Percentiles rank a stretch among this genome's conserved stretches.
Conservation (phyloP, 2,888 invertebrate species). For the Choreutis nemorana region DNA sequence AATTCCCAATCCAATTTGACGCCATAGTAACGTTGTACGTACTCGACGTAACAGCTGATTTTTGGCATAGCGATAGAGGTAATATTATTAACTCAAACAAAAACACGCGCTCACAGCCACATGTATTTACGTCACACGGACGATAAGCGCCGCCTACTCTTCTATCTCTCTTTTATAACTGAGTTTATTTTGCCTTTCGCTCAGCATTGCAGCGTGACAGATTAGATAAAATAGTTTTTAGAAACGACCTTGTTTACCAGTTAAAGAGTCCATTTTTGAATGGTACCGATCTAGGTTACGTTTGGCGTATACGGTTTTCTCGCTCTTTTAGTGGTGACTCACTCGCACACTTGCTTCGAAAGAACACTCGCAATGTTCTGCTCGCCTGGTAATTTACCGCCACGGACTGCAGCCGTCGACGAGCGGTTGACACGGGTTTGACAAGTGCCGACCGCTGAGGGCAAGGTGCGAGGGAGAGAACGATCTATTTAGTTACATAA, state of each 20-base stretch:
- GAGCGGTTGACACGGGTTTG: slow-evolving; percentile 54
- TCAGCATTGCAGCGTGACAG: slow-evolving; percentile 38
- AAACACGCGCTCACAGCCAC: slow-evolving; percentile 42
- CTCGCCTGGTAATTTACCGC: slow-evolving; percentile 61
- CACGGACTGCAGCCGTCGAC: slow-evolving; percentile 60
- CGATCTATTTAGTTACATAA: not conserved
- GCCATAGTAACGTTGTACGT: too few species aligned
- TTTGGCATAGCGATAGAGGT: slow-evolving; percentile 44
- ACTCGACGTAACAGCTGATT: slow-evolving; percentile 56
- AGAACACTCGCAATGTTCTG: slow-evolving; percentile 30
- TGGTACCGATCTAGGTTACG: slow-evolving; percentile 15
- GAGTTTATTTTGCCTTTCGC: slow-evolving; percentile 23
- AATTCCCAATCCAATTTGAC: too few species aligned
- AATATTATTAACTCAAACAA: too few species aligned
- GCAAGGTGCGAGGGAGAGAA: slow-evolving; percentile 12
- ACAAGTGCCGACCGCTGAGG: slow-evolving; percentile 43
- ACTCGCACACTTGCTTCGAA: slow-evolving; percentile 19
- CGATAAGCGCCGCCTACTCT: slow-evolving; percentile 34
- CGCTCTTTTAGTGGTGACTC: slow-evolving; percentile 25
- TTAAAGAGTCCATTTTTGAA: slow-evolving; percentile 23
- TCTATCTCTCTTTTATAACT: slow-evolving; percentile 26
- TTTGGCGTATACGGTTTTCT: slow-evolving; percentile 20
- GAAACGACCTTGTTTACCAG: slow-evolving; percentile 18
- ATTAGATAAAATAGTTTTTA: slow-evolving; percentile 18
- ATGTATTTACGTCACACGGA: slow-evolving; percentile 45